Evolutionary conservation across 2,797 vertebrate species (phyloP).

Genomic region (Crypturellus tataupa): DNA sequence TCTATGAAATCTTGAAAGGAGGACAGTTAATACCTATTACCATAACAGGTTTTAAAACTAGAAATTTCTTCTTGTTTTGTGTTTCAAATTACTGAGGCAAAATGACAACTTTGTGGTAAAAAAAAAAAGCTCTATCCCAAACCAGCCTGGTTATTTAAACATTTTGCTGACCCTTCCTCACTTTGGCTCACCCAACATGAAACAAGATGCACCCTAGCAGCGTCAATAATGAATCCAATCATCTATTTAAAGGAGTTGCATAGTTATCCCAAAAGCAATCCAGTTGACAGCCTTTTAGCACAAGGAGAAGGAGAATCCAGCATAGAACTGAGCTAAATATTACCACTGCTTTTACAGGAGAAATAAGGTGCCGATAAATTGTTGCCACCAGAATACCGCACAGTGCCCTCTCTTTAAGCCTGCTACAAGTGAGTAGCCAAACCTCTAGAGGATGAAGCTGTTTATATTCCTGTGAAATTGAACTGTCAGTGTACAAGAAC

Average conservation of each 20-base stretch:
- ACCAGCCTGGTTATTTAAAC: not conserved
- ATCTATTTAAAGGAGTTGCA: not conserved
- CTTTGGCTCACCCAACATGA: not conserved
- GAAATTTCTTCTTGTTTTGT: not conserved
- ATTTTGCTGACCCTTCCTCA: not conserved
- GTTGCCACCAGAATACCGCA: not conserved
- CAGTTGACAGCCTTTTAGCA: rapidly evolving
- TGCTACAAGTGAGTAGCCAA: not conserved
- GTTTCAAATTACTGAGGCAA: not conserved
- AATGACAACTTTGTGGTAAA: not conserved
- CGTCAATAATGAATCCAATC: rapidly evolving
- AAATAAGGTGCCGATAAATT: not conserved
- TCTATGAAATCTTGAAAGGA: not conserved
- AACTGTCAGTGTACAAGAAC: not conserved
- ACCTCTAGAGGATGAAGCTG: not conserved
- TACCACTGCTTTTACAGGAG: not conserved
- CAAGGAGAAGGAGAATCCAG: not conserved
- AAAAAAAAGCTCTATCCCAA: not conserved
- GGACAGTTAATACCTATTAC: not conserved
- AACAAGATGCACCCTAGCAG: not conserved
- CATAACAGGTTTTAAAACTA: not conserved
- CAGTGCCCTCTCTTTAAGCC: not conserved
- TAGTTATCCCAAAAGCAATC: not conserved
- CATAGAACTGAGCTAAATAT: not conserved
- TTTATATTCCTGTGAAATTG: not conserved